A percentile compares a stretch with the other conserved stretches of the same genome.
phyloP scores from a whole-genome alignment of 2,113 vertebrate genomes.

The Corynorhinus townsendii region DNA sequence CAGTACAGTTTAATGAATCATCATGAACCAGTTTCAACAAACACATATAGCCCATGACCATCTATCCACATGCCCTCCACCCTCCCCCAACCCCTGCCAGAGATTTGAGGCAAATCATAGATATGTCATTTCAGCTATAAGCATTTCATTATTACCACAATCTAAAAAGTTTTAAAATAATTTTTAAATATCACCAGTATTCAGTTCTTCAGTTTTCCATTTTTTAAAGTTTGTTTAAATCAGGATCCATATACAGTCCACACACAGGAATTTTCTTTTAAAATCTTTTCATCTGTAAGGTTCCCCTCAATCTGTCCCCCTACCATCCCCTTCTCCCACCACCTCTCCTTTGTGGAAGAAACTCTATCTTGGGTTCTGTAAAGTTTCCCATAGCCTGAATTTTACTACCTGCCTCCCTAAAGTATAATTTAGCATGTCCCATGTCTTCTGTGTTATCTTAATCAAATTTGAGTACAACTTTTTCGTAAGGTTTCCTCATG shows the following conservation, averaged over 20 bases:
- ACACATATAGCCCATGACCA: neutral
- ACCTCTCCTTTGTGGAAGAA: neutral
- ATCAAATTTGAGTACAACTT: neutral
- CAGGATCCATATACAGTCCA: neutral
- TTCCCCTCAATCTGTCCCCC: neutral
- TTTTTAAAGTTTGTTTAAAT: neutral
- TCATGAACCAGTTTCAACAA: neutral
- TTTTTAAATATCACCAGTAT: neutral
- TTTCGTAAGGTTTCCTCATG: neutral
- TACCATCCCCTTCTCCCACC: neutral
- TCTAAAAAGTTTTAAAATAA: neutral
- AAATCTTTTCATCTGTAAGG: neutral
- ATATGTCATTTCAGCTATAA: neutral
- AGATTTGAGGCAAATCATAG: neutral
- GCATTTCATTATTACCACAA: neutral
- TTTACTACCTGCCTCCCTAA: neutral
- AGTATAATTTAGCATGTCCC: neutral
- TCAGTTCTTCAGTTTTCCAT: neutral
- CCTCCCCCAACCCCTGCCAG: no score
- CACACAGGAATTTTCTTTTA: neutral
- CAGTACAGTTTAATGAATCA: neutral
- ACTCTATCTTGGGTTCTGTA: neutral
- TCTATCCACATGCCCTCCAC: neutral
- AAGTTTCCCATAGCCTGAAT: neutral
- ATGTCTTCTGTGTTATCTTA: neutral